These are phyloP conservation scores for Hirundo rustica DNA, from an alignment of 2,797 vertebrate species.

Conservation along the genomic window DNA sequence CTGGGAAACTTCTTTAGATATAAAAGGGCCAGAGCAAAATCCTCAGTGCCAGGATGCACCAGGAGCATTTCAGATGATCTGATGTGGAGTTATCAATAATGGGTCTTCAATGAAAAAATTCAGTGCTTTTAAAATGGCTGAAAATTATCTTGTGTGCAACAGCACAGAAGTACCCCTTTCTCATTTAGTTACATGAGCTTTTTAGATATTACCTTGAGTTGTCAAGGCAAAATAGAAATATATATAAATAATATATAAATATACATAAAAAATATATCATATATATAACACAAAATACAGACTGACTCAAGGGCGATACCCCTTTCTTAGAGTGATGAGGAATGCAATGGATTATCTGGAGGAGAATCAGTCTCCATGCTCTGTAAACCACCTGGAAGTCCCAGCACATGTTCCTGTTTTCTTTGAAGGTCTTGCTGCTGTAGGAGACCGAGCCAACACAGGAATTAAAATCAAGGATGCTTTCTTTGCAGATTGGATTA, in stretches of 20 bases:
- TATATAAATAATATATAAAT: no score
- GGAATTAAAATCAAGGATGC: neutral
- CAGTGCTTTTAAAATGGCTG: neutral
- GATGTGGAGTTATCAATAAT: neutral
- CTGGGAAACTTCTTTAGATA: neutral
- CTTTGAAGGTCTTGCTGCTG: neutral
- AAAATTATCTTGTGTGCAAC: neutral
- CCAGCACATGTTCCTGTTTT: neutral
- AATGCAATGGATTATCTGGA: neutral
- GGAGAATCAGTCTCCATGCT: neutral
- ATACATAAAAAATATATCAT: neutral
- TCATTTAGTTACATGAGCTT: neutral
- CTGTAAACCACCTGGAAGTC: neutral
- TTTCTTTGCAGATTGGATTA: neutral
- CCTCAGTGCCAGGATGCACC: accelerated
- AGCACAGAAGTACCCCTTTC: neutral
- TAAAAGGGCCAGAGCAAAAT: neutral
- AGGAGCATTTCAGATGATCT: neutral
- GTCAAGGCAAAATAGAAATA: neutral
- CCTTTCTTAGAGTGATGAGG: neutral
- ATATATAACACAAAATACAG: neutral
- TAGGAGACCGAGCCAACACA: neutral
- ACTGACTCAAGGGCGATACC: neutral
- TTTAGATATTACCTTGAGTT: neutral
- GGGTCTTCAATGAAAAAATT: neutral